Evolutionary conservation across 2,797 vertebrate species (phyloP), one percentile per base, ranked within the genome.

Genomic region (Masticophis lateralis): DNA sequence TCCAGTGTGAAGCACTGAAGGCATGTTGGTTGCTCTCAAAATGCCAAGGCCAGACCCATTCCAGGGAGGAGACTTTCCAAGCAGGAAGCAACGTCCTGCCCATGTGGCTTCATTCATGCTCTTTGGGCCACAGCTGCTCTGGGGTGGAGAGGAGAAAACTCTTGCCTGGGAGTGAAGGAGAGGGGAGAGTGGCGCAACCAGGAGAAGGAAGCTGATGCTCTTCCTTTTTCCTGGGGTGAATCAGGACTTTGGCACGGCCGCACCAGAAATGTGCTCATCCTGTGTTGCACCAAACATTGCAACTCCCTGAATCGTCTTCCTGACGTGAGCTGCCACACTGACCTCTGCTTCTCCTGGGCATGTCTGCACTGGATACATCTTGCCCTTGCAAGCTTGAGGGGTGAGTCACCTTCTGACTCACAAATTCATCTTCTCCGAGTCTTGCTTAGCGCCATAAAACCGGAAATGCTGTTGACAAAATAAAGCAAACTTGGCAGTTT

Each of bases 181-280:
- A 95, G 92, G 91, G 90, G 96, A 95, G 95, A 94, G 91, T 56
- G 87, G 56, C 11, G 5, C 4, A 22, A 59, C 16, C 9, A 22
- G 55, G n/a, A 10, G 87, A 32, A 37, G 87, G 87, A 88, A 88
- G 55, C 28, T 32, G 87, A 57, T 22, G 5, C n/a, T 32, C 16
- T 32, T 90, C 1, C 0, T 83, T 94, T 93, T 88, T 60, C 91
- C 20, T 60, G 90, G 86, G 0, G 56, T 88, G 25, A 3, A 16
- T 12, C 9, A 61, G 74, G 32, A 87, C 55, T 92, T 43, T 0
- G 22, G 16, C 0, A 5, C 0, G 11, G 90, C 95, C 53, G 93
- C 47, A 91, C 0, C 88, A 93, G 83, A 87, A 87, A 18, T 0
- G 2, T 13, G n/a, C 59, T 66, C 63, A 47, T 28, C 56, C 28